Evolutionary conservation across 1,140 invertebrate species (phyloP), one percentile per base, ranked within the genome.

Genomic region (Episyrphus balteatus): DNA sequence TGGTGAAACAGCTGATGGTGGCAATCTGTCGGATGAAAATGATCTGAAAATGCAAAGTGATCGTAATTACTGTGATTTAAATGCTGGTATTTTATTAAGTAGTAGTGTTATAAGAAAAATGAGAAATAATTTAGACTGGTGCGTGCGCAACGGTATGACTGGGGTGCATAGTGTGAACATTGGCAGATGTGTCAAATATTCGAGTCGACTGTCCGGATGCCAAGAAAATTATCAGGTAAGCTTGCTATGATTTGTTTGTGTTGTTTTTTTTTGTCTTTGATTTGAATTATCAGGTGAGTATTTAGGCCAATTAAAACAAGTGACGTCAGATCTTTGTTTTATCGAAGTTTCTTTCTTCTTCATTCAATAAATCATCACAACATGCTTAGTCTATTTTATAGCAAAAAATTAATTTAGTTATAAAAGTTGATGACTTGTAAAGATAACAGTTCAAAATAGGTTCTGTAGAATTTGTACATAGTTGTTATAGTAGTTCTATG

Each of bases 121-220:
- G 47, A 78, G 82, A 53, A 69, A 69, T 26, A 79, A 84, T 62
- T 68, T 92, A 47, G 86, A 91, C 57, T 90, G 86, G 80, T 93
- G 90, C 71, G 82, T 88, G 1, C 81, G 81, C 43, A 90, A 88
- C 66, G 81, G 83, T 2, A 83, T 82, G 57, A 86, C 84, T 3
- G 77, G 80, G 42, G 80, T 79, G 49, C 81, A 87, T 59, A 83
- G 83, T 61, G 77, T 88, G 56, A 91, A 90, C 71, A 73, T 93
- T 52, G 89, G 88, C 14, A 73, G 82, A 52, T 93, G 89, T 64
- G 77, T 91, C 30, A 66, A 82, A 15, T 81, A 88, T 65, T 78
- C 81, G 13, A 74, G 77, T 14, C 75, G 78, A 37, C 58, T 81
- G 36, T 66, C 76, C 10, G 61, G 62, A 13, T 86, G 84, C 58